These are phyloP conservation scores for Gallinago solitaria DNA, from an alignment of 2,797 vertebrate genomes.

Conservation along the genomic window DNA sequence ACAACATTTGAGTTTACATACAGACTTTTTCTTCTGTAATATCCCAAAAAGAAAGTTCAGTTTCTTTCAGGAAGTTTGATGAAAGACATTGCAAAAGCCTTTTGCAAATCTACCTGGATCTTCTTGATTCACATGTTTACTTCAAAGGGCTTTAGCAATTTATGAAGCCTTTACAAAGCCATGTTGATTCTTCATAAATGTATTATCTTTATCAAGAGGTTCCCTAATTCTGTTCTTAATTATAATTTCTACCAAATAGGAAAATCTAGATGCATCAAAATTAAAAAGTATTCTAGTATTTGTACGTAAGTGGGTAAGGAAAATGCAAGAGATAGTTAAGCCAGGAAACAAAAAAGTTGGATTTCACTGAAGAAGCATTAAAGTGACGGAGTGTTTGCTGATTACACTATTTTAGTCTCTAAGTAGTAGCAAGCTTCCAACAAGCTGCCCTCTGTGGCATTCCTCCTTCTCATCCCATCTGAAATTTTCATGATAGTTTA, in stretches of 20 bases:
- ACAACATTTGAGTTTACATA: neutral
- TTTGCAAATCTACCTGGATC: neutral
- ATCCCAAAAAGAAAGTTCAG: neutral
- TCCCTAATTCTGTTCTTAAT: neutral
- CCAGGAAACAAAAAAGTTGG: conserved; percentile 29
- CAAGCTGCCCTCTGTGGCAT: conserved; percentile 50
- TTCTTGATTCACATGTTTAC: neutral
- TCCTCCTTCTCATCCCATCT: conserved; percentile 63
- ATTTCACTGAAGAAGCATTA: conserved; percentile 47
- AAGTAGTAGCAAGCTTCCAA: conserved; percentile 64
- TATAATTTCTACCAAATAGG: neutral
- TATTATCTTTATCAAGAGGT: neutral
- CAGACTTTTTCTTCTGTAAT: neutral
- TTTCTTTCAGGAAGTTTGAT: neutral
- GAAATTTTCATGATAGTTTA: conserved; percentile 65
- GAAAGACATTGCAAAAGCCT: neutral
- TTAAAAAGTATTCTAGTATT: neutral
- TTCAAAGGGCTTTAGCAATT: neutral
- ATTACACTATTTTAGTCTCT: conserved; percentile 50
- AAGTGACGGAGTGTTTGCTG: conserved; percentile 65
- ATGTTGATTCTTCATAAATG: neutral
- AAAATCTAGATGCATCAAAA: neutral
- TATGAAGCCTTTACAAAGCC: neutral
- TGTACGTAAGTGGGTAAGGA: neutral
- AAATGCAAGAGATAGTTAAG: neutral